Base-by-base conservation (phyloP, 2,888 invertebrate species). In the Noctua janthe region DNA sequence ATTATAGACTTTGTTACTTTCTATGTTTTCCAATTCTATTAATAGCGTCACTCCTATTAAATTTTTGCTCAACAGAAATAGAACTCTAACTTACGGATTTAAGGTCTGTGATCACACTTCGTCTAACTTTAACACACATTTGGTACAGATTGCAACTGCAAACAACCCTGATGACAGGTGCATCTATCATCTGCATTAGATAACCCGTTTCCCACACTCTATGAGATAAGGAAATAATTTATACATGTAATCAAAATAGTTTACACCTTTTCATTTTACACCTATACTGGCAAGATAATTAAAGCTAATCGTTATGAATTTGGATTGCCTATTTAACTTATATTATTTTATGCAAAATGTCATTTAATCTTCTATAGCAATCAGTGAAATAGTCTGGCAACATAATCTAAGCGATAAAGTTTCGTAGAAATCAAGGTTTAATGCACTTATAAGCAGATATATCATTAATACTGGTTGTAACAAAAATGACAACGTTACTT, bases 141-240 rank as follows among this genome's bases (percentile, higher is more conserved):
- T 29, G 39, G 71, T 70, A 59, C 72, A 71, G 78, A 82, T 89
- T 89, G 78, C 79, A 76, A 69, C 71, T 76, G 80, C 87, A 84
- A 84, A 87, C 83, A 88, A 39, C 11, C n/a, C 62, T 47, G 81
- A 80, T 47, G 81, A 80, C 78, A 87, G 69, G 83, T 81, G 81
- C 86, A 89, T 84, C 80, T 80, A 86, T 87, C 86, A 86, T 82
- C 62, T 56, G 73, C 20, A 81, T 77, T 43, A 83, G 89, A 88
- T 88, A 86, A 89, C 78, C 78, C 13, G 76, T 70, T 88, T 89
- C 85, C 71, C 81, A 89, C 81, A 86, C 71, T 66, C 3, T 54
- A 74, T 20, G 20, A 77, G 83, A 86, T 84, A 84, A 77, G 51
- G 15, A 64, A 15, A 71, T 84, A 70, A 86, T 64, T 71, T 62